Base-by-base conservation (phyloP, 2,888 invertebrate genomes). In the Acanthosepion esculentum region DNA sequence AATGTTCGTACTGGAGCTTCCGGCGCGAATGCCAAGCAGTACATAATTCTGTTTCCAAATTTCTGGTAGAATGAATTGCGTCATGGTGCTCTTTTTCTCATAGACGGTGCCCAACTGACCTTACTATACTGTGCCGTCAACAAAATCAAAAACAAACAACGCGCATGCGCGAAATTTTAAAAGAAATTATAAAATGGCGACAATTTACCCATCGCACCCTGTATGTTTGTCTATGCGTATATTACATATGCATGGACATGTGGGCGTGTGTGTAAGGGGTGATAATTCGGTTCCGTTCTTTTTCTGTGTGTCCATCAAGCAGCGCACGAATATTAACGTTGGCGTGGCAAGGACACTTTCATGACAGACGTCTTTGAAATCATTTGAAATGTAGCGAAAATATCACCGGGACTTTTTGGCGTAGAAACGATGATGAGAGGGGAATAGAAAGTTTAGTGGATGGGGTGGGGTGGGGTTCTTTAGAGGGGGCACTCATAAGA, bases 361-460 rank as follows among this genome's bases (percentile, higher is more conserved):
- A 78, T 78, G 78, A 78, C 78, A 78, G 78, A 78, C 78, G 78
- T 78, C 78, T 78, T 78, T 78, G 78, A 78, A 78, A 78, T 78
- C 78, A 33, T 78, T 78, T 78, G 78, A 78, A 33, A 78, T n/a
- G 78, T 78, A 33, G 33, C n/a, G 78, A 15, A 78, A n/a, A 78
- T 78, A 78, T 78, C n/a, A 78, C 78, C 5, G 78, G 78, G 78
- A 78, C 78, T n/a, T 78, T 78, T n/a, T n/a, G 78, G 78, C 15
- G 33, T 15, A n/a, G 33, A n/a, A n/a, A 33, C n/a, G n/a, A 10
- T 33, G 12, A 78, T 33, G 78, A 33, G 78, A n/a, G 78, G n/a
- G n/a, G 12, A n/a, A 5, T n/a, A 78, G 15, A n/a, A n/a, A 12
- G 78, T n/a, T 12, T 12, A 15, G 6, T 0, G 12, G n/a, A 33